Conservation (phyloP, 92 coral and sea anemone species). For the Porites evermanni region DNA sequence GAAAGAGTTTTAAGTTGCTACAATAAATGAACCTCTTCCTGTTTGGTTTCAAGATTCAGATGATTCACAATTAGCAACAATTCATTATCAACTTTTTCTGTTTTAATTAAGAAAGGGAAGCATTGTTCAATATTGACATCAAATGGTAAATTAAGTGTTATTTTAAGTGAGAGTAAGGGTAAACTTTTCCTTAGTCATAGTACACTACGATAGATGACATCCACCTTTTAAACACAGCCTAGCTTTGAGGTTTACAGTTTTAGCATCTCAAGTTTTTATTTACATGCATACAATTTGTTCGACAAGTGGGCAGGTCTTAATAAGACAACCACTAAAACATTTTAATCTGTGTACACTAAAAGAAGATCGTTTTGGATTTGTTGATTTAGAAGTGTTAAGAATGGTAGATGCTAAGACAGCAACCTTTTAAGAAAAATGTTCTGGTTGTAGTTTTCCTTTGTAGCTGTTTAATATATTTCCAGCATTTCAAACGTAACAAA, state of each 20-base stretch:
- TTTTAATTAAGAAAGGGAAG: constrained; percentile 18
- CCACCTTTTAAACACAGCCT: too few species aligned
- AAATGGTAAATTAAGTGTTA: neutral
- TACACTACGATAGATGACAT: too few species aligned
- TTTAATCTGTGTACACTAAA: constrained; percentile 6
- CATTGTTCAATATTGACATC: constrained; percentile 7
- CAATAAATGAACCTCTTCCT: constrained; percentile 13
- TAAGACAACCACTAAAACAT: neutral
- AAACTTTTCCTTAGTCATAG: too few species aligned
- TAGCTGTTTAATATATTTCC: constrained; percentile 22
- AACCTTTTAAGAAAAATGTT: neutral
- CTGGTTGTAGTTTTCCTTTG: constrained; percentile 8
- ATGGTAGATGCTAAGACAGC: constrained; percentile 20
- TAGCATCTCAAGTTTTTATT: too few species aligned
- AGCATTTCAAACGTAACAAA: constrained; percentile 11
- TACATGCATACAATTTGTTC: too few species aligned
- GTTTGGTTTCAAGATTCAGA: constrained; percentile 26
- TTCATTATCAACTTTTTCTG: constrained; percentile 20
- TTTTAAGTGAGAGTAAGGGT: too few species aligned
- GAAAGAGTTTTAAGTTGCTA: neutral
- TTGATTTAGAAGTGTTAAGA: constrained; percentile 1
- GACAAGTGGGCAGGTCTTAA: too few species aligned
- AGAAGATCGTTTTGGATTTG: neutral
- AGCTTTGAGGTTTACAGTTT: too few species aligned
- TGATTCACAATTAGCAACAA: constrained; percentile 22